Evolutionary conservation across 2,113 vertebrate genomes (phyloP).

Genomic region (Elgaria multicarinata): DNA sequence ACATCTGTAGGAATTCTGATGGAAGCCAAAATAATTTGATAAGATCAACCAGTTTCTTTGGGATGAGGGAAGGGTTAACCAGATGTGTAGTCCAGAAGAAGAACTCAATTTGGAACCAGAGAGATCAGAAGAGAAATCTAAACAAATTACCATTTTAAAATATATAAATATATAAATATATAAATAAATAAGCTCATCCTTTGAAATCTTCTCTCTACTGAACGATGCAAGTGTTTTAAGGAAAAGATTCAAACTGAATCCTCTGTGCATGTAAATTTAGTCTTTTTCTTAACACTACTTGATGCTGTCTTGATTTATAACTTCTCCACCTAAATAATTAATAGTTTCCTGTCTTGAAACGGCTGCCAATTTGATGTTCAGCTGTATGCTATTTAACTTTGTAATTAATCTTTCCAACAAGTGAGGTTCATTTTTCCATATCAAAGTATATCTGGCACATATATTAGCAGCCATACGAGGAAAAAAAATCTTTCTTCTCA

Average conservation of each 20-base stretch:
- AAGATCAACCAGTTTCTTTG: neutral
- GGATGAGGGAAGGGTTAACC: neutral
- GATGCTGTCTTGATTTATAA: conserved; percentile 40
- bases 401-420: conserved; percentile 32
- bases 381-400: conserved; percentile 47
- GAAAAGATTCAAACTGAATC: conserved; percentile 21
- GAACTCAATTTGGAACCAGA: neutral
- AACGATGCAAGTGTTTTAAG: neutral
- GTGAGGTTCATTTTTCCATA: conserved; percentile 14
- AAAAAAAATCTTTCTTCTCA: conserved; percentile 10
- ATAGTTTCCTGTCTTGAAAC: conserved; percentile 36
- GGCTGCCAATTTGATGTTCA: conserved; percentile 15
- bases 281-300: conserved; percentile 13
- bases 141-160: neutral
- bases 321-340: conserved; percentile 46
- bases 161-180: conserved; percentile 7
- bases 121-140: conserved; percentile 1
- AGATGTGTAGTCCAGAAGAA: neutral
- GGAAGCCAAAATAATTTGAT: neutral
- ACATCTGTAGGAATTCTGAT: neutral
- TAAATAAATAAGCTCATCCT: conserved; percentile 6
- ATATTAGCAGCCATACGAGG: neutral
- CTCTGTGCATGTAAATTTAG: neutral
- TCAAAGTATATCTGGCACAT: conserved; percentile 7
- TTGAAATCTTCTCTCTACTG: neutral